Evolutionary conservation across 2,113 vertebrate species (phyloP), one percentile per base, ranked within the genome.

Genomic region (Helogale parvula): DNA sequence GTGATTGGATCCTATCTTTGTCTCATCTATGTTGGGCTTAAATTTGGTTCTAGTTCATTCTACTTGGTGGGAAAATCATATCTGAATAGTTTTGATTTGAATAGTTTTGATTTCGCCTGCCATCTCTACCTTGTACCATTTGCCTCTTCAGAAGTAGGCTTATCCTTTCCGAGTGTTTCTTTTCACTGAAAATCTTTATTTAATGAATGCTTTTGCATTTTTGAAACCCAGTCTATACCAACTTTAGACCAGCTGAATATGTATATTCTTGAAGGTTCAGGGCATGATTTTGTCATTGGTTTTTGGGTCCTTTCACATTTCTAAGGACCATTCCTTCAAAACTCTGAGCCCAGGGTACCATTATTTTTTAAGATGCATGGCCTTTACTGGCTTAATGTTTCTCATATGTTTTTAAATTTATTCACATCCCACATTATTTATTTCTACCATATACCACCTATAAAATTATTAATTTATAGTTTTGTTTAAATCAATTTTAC

Each of bases 401-500:
- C 35, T 87, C 52, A 68, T 45, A 90, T 14, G 7, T 27, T 81
- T 68, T 54, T 1, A 41, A 94, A 47, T 71, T 66, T 77, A 82
- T 52, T 82, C 35, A 74, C 3, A 93, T 16, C 13, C 54, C 7
- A 91, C 2, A 31, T 54, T 85, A 65, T 65, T 77, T 89, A 65
- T 68, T 95, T 90, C 35, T 95, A 16, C 12, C 50, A 95, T 29
- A 84, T 33, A 41, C 6, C 11, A 88, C 60, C 57, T 94, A 16
- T 84, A 85, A 8, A 65, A 66, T 83, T 86, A 63, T 66, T 72
- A 84, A 74, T 23, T 72, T 84, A 74, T 33, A 65, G 69, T 94
- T 93, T 54, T 57, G 80, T 86, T 83, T 71, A 94, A 95, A 35
- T 6, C 50, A 90, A 86, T 94, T 96, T 96, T 38, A 94, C 9